phyloP scores from a whole-genome alignment of 2,113 vertebrate genomes.

The Lanius ludovicianus region DNA sequence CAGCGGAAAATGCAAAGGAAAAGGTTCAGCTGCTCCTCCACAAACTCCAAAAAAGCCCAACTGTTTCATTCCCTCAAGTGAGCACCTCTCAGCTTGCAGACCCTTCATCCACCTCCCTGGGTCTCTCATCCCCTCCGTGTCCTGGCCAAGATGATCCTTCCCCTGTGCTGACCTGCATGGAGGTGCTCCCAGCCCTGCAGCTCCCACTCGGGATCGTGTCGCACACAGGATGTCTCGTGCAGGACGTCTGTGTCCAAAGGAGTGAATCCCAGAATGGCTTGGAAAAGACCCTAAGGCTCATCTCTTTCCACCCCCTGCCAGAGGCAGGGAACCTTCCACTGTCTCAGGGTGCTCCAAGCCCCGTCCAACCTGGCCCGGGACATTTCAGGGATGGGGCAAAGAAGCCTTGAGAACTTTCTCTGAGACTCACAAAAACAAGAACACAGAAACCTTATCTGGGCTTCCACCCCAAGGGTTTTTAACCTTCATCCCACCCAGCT shows the following conservation, averaged over 20 bases:
- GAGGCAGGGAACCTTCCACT: accelerated
- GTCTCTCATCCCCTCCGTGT: accelerated
- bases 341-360: neutral
- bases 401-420: accelerated
- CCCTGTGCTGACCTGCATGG: accelerated
- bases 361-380: accelerated
- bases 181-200: neutral
- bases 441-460: accelerated
- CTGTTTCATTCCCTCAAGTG: accelerated
- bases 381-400: too few species aligned
- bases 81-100: neutral
- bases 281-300: too few species aligned
- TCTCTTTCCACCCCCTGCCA: neutral
- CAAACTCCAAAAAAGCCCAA: accelerated
- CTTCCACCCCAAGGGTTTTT: accelerated
- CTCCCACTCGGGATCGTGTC: accelerated
- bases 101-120: accelerated
- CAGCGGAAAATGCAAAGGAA: accelerated
- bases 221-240: accelerated
- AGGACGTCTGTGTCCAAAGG: accelerated
- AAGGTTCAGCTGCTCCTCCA: accelerated
- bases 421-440: accelerated
- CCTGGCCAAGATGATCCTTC: accelerated
- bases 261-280: accelerated
- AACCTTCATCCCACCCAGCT: neutral